Percentiles rank a stretch among this genome's conserved stretches.
These are phyloP conservation scores for Celastrina argiolus DNA, from an alignment of 2,888 invertebrate species.

Conservation along the genomic window DNA sequence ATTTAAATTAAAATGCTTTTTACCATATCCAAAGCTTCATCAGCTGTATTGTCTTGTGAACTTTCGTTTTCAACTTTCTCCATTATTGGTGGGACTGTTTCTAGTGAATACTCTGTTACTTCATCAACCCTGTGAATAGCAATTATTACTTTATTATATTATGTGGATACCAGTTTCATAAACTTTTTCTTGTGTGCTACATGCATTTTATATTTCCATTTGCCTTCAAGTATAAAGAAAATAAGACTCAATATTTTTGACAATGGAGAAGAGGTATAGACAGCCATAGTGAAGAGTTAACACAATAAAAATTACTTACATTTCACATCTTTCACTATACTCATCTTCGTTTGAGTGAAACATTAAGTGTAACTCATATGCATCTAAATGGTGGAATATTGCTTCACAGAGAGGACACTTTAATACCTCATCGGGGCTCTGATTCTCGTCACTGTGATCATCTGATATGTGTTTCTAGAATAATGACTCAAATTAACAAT, in stretches of 20 bases:
- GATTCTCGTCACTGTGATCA: conserved; percentile 76
- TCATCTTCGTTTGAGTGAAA: conserved; percentile 80
- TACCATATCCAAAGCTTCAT: conserved; percentile 1
- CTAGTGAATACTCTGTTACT: conserved; percentile 60
- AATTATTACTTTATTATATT: not conserved
- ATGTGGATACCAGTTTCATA: not conserved
- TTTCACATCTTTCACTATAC: conserved; percentile 77
- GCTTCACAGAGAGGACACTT: conserved; percentile 82
- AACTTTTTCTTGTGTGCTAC: too few relatives aligned
- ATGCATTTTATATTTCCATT: too few relatives aligned
- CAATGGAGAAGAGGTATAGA: too few relatives aligned
- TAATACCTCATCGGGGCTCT: conserved; percentile 74
- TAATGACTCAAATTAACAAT: too few relatives aligned
- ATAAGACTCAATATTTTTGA: too few relatives aligned
- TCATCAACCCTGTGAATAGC: conserved; percentile 51
- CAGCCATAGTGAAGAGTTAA: not conserved
- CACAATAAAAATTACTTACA: conserved; percentile 44
- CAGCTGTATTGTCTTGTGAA: conserved; percentile 18
- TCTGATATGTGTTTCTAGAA: conserved; percentile 75
- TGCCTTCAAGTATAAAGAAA: too few relatives aligned
- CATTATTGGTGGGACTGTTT: conserved; percentile 62
- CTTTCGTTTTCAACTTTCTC: conserved; percentile 52
- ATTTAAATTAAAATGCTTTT: too few relatives aligned
- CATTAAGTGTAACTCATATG: conserved; percentile 80
- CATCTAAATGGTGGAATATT: conserved; percentile 80